Evolutionary conservation across 2,888 invertebrate species (phyloP), one percentile per base, ranked within the genome.

Genomic region (Eurytoma californica): DNA sequence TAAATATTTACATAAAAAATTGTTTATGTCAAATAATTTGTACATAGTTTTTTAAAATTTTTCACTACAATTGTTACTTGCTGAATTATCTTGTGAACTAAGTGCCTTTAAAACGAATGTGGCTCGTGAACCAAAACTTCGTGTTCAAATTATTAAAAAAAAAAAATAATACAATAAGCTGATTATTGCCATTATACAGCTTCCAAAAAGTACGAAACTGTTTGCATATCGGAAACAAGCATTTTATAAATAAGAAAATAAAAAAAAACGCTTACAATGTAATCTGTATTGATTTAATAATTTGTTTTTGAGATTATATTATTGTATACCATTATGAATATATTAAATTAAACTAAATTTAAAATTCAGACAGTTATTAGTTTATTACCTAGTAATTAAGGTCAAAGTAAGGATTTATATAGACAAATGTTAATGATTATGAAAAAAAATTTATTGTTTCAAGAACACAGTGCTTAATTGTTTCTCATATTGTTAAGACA

Each of bases 51-150:
- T 75, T 30, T 76, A 73, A 78, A 61, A 76, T 51, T 57, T 77
- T 81, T 75, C 72, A 72, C 60, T 65, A 67, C 60, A 65, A 60
- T 81, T 69, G 72, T 81, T 79, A 76, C 28, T 60, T 70, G 68
- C 61, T 72, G 47, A 75, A 76, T 81, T 66, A 60, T 78, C 74
- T 61, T 77, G 76, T 74, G 20, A 78, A 81, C 57, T 58, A 81
- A 81, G 81, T 81, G 81, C 81, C 81, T 81, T 81, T n/a, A 67
- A 61, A 67, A 76, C 18, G 20, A 66, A 74, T 65, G 73, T 79
- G 81, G 79, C 81, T 81, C 77, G 79, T 81, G 79, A 81, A 65
- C 20, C 69, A 61, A 80, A 72, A 78, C n/a, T 67, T 13, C 53
- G 81, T 79, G 79, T 81, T 79, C 77, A 77, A 79, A 74, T 67